Conservation (phyloP, 2,888 invertebrate species). For the Apotomis betuletana region DNA sequence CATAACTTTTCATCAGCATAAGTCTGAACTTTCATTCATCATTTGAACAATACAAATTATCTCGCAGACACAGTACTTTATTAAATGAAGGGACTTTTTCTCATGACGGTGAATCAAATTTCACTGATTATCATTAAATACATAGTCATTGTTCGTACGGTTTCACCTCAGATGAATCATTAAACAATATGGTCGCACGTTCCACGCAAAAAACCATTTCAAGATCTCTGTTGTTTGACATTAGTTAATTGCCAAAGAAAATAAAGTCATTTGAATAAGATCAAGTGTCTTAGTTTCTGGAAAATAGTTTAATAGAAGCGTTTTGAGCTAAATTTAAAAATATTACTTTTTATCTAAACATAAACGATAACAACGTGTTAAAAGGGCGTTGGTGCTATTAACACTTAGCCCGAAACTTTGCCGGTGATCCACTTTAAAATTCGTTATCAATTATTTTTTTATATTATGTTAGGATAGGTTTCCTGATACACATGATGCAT, state of each 20-base stretch:
- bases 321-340: no score
- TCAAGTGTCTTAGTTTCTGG: no score
- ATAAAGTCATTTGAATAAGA: neutral
- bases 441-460: no score
- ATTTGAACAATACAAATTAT: conserved; percentile 1
- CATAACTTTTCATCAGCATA: neutral
- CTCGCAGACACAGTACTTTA: neutral
- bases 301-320: no score
- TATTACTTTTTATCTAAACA: no score
- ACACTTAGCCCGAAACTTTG: no score
- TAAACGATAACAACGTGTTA: no score
- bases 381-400: no score
- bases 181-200: conserved; percentile 38
- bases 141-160: conserved; percentile 41
- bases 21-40: neutral
- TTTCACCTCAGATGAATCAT: conserved; percentile 37
- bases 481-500: no score
- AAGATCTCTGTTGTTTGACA: conserved; percentile 2
- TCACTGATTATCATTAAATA: conserved; percentile 41
- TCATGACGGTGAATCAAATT: conserved; percentile 42
- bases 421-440: no score
- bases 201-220: conserved; percentile 27
- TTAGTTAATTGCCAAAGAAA: neutral
- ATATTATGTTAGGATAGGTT: no score
- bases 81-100: conserved; percentile 34